Conservation (phyloP, 1,140 invertebrate genomes). For the Melanaphis sacchari region DNA sequence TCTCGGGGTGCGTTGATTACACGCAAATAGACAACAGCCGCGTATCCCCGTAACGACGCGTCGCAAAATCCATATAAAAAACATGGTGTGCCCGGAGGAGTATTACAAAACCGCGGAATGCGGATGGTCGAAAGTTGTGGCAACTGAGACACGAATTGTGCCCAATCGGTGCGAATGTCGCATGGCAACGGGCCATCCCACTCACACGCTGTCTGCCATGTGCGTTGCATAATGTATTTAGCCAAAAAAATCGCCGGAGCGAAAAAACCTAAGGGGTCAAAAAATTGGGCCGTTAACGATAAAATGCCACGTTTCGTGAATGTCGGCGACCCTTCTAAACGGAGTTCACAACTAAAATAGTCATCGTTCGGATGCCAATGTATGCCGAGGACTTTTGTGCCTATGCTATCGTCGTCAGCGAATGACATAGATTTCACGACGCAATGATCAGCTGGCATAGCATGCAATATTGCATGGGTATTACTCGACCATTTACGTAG, state of each 20-base stretch:
- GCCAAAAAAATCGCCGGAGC: not conserved
- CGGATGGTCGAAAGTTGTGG: not conserved
- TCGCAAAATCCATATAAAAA: not conserved
- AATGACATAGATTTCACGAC: not conserved
- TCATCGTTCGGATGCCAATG: not conserved
- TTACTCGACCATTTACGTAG: slow-evolving; percentile 4
- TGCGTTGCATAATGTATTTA: slow-evolving; percentile 4
- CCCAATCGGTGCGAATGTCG: not conserved
- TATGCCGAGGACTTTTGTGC: not conserved
- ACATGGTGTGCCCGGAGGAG: not conserved
- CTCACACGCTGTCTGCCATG: not conserved
- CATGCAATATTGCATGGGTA: not conserved
- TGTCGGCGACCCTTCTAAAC: not conserved
- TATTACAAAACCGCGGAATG: not conserved
- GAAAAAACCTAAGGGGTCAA: not conserved
- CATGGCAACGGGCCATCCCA: slow-evolving; percentile 1
- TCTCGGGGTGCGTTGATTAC: too few relatives aligned
- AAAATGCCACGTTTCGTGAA: slow-evolving; percentile 11
- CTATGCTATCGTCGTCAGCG: not conserved
- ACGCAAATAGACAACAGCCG: too few relatives aligned
- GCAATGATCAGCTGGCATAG: not conserved
- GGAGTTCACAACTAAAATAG: not conserved
- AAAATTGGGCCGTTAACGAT: not conserved
- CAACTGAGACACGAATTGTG: not conserved
- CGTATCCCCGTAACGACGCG: not conserved